Conservation (phyloP, 2,888 invertebrate species). For the Dynastes tityus region DNA sequence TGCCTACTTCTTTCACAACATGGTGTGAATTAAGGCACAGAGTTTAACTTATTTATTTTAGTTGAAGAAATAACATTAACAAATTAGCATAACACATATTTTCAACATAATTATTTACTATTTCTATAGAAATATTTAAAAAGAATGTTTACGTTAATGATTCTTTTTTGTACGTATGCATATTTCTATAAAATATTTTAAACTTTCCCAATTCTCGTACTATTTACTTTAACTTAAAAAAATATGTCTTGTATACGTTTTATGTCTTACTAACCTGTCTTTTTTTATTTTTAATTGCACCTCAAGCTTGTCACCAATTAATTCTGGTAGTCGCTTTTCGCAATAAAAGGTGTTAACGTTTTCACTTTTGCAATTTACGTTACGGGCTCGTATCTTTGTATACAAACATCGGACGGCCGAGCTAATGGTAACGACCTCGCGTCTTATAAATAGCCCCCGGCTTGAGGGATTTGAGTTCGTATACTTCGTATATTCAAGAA, state of each 20-base stretch:
- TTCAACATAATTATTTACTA: too few species aligned
- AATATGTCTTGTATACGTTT: background rate
- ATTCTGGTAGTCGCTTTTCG: background rate
- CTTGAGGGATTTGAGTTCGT: constrained; percentile 19
- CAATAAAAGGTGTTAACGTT: constrained; percentile 32
- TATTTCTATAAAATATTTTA: background rate
- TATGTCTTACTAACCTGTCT: background rate
- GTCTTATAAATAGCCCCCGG: constrained; percentile 35
- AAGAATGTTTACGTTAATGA: too few species aligned
- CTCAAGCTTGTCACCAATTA: constrained; percentile 6
- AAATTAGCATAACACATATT: too few species aligned
- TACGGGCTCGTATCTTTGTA: constrained; percentile 15
- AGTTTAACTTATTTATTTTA: too few species aligned
- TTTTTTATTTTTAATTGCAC: background rate
- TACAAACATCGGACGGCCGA: constrained; percentile 19
- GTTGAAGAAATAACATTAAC: too few species aligned
- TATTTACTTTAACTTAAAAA: too few species aligned
- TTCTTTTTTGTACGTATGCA: too few species aligned
- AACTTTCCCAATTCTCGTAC: background rate
- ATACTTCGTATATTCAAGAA: constrained; percentile 16
- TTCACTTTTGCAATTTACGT: constrained; percentile 36
- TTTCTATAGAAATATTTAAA: too few species aligned
- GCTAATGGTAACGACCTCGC: constrained; percentile 34
- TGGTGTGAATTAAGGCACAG: too few species aligned
- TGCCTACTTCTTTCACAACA: too few species aligned